A percentile compares a stretch with the other conserved stretches of the same genome.
Conservation (phyloP, 2,797 vertebrate species). For the Coregonus sp. region DNA sequence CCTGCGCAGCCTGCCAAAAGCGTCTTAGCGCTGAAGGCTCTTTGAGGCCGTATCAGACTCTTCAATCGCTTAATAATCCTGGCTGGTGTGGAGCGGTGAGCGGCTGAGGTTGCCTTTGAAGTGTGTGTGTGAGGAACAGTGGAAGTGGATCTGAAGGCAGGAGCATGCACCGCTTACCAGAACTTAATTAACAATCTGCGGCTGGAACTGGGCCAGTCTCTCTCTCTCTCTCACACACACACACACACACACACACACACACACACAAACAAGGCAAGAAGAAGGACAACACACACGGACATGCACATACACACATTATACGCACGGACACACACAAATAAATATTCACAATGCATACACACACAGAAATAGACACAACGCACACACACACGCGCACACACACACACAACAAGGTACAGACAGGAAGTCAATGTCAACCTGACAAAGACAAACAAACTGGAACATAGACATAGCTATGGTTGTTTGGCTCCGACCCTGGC, state of each 20-base stretch:
- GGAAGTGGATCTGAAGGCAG: constrained; percentile 71
- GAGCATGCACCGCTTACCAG: constrained; percentile 64
- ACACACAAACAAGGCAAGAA: not conserved
- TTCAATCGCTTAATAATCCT: constrained; percentile 77
- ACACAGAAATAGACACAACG: constrained; percentile 36
- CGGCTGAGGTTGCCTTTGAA: constrained; percentile 66
- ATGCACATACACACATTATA: constrained; percentile 1
- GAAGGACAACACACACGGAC: constrained; percentile 1
- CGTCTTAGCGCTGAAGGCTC: constrained; percentile 72
- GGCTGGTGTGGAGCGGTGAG: constrained; percentile 56
- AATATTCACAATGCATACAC: constrained; percentile 15
- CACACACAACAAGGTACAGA: constrained; percentile 45
- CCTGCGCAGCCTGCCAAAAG: constrained; percentile 72
- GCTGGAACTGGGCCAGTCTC: constrained; percentile 61
- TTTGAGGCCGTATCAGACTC: constrained; percentile 76
- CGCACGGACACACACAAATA: constrained; percentile 23
- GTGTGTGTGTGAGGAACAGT: constrained; percentile 64
- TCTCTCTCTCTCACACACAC: constrained; percentile 26
- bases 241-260: constrained; percentile 19
- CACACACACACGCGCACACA: constrained; percentile 48
- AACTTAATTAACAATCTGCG: constrained; percentile 76
- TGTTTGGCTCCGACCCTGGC: constrained; percentile 44
- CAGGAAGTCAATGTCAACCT: constrained; percentile 44
- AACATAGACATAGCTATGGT: constrained; percentile 22
- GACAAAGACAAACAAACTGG: not conserved